phyloP scores from a whole-genome alignment of 2,113 vertebrate genomes.

The Eolophus roseicapilla region DNA sequence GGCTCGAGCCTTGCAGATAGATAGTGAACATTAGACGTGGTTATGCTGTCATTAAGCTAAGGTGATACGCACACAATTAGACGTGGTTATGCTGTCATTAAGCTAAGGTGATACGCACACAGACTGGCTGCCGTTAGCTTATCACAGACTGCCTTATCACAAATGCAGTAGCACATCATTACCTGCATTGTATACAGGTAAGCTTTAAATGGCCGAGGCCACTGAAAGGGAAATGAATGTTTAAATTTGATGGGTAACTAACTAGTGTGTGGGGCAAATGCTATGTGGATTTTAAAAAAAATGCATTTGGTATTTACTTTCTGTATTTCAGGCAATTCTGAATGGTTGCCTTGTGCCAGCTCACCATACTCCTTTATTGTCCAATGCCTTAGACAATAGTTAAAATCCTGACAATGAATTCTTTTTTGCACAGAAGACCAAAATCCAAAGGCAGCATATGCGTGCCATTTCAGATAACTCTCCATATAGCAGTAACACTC shows the following conservation, averaged over 20 bases:
- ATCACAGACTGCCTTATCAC: not conserved
- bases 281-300: not conserved
- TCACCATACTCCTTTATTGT: not conserved
- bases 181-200: not conserved
- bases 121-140: not conserved
- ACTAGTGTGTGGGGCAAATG: not conserved
- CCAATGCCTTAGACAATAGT: not conserved
- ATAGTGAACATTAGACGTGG: not conserved
- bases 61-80: too few relatives aligned
- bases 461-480: not conserved
- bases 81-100: not conserved
- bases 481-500: not conserved
- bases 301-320: not conserved
- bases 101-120: not conserved
- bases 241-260: not conserved
- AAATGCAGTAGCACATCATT: rapidly evolving
- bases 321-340: not conserved
- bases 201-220: not conserved
- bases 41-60: not conserved
- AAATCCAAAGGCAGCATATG: not conserved
- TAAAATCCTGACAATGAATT: not conserved
- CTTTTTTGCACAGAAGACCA: not conserved
- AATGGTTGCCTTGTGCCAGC: not conserved
- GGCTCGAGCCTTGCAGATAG: not conserved
- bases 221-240: not conserved